Base-by-base conservation (phyloP, 2,797 vertebrate species). In the Amniataba percoides region DNA sequence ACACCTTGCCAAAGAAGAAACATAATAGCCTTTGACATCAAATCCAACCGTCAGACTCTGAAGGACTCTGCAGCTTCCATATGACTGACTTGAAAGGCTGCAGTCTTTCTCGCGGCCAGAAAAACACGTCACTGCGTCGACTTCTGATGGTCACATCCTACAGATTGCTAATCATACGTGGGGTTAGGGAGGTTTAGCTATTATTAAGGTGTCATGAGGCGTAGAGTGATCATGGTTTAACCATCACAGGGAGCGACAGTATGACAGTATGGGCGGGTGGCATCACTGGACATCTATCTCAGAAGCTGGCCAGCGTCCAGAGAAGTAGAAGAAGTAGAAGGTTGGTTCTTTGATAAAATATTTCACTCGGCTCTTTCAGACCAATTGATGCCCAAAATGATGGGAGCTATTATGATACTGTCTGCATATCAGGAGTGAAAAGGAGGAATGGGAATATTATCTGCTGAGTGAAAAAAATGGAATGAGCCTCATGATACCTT, bases 301-400 rank as follows among this genome's bases (percentile, higher is more conserved):
- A 53, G 52, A 45, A 12, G 58, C 51, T 85, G 81, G 81, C 64
- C 57, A 14, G 40, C 56, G 51, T 87, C 77, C 88, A 90, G 77
- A 77, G 58, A 69, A 49, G 67, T 66, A 71, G 11, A 23, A 77
- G 58, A 69, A 49, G 67, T 66, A 71, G 11, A 23, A 62, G 43
- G n/a, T 8, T 52, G 53, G 21, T 31, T 76, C 78, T 90, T 89
- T 89, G 80, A 88, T 82, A 25, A 74, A 56, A 49, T 45, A 27
- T 61, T 71, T 27, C 31, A 0, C 56, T 45, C 40, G 0, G 46
- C 60, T 80, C 74, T 81, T 67, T 61, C 0, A 62, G 86, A 83
- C 55, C 67, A 71, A 72, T 34, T 1, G 45, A 71, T 70, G 72
- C 39, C 59, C 59, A 11, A 9, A 62, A 40, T 75, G 62, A 83